A percentile compares a stretch with the other conserved stretches of the same genome.
phyloP scores from a whole-genome alignment of 2,797 vertebrate genomes.

The Yasuhikotakia modesta region DNA sequence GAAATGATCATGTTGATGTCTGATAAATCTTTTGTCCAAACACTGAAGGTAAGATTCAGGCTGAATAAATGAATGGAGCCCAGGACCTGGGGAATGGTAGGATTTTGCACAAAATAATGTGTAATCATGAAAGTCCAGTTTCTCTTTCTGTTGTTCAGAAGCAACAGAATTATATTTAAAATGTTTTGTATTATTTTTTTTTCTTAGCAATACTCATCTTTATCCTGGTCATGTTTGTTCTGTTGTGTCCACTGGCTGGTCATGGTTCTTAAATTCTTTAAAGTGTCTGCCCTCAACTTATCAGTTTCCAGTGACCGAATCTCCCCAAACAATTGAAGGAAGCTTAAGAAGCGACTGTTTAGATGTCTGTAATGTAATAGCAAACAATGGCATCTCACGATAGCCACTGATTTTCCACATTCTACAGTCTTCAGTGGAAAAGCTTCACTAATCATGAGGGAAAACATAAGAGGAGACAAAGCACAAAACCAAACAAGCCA shows the following conservation, averaged over 20 bases:
- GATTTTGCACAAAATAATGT: too few species aligned
- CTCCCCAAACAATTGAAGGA: constrained; percentile 81
- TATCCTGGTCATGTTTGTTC: constrained; percentile 59
- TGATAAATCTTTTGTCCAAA: too few species aligned
- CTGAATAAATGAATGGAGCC: too few species aligned
- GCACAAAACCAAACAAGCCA: constrained; percentile 57
- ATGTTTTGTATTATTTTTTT: neutral
- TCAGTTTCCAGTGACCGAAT: constrained; percentile 75
- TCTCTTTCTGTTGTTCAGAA: constrained; percentile 44
- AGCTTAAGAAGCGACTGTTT: constrained; percentile 77
- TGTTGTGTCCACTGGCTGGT: constrained; percentile 68
- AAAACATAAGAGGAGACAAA: constrained; percentile 46
- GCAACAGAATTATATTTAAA: too few species aligned
- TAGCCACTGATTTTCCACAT: constrained; percentile 61
- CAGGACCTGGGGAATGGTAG: too few species aligned
- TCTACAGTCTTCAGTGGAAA: constrained; percentile 38
- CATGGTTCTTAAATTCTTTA: constrained; percentile 55
- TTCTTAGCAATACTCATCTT: constrained; percentile 54
- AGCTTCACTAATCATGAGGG: constrained; percentile 31
- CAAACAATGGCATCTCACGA: constrained; percentile 75
- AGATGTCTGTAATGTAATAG: constrained; percentile 73
- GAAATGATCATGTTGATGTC: too few species aligned
- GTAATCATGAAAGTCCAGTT: too few species aligned
- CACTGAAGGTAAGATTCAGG: too few species aligned
- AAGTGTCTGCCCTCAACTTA: constrained; percentile 74